Base-by-base conservation (phyloP, 2,888 invertebrate genomes). In the Anoncus sp. region DNA sequence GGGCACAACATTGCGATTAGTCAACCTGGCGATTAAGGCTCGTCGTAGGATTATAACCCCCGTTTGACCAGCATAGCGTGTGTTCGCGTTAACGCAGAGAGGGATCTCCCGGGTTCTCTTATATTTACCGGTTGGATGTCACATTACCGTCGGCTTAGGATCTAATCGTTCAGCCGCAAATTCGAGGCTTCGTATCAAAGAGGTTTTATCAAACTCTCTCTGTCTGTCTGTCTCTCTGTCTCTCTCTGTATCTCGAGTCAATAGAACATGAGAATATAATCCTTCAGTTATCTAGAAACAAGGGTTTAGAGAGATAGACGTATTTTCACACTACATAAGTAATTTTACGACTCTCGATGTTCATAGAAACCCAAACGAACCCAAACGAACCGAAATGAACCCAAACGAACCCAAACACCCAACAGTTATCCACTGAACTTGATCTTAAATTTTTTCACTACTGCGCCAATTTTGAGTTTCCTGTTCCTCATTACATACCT, bases 111-210 rank as follows among this genome's bases (percentile, higher is more conserved):
- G 12, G 24, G 20, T 67, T 67, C 75, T 81, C 82, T 82, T 83
- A 85, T 87, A 87, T 86, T 86, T 85, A 86, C 85, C 81, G 79
- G 82, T 72, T 81, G 70, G 76, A 84, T 79, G 86, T 86, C 86
- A 82, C 74, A 87, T 86, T 85, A 85, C 83, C 84, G 84, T 86
- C 84, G 82, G 85, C 84, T 86, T 87, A 87, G 78, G 81, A 81
- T 84, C 81, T 77, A 73, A 75, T 77, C 80, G 75, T 72, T 80
- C 67, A 79, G 79, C 77, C 77, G 73, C 77, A 67, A 81, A 82
- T 77, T 81, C 57, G 65, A 51, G 49, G 53, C 70, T 18, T 65
- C 74, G 75, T 74, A 75, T 70, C 71, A 53, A 18, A 40, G 24
- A n/a, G 18, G 51, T 62, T 67, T 38, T 40, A 53, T 53, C 20